Conservation (phyloP, 2,797 vertebrate species). For the Octomys mimax region DNA sequence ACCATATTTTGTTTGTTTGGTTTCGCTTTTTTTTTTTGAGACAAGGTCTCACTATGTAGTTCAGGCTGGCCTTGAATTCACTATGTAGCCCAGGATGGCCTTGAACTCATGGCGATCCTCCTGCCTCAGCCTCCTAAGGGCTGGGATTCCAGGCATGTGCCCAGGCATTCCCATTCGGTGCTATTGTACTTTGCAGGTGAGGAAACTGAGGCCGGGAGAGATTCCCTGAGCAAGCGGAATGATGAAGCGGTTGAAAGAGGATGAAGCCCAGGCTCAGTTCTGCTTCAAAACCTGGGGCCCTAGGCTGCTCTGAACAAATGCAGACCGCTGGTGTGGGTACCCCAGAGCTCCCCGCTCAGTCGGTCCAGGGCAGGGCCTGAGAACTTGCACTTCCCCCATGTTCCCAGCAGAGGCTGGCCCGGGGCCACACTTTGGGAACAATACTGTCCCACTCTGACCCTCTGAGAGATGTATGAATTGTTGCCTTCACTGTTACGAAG, state of each 20-base stretch:
- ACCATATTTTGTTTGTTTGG: not conserved
- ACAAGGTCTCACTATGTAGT: not conserved
- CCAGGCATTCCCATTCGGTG: not conserved
- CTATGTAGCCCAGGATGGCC: not conserved
- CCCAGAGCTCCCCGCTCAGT: not conserved
- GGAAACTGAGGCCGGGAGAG: not conserved
- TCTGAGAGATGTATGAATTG: accelerated
- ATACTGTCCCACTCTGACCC: not conserved
- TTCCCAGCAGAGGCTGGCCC: too few species aligned
- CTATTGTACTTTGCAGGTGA: not conserved
- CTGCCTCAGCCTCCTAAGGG: not conserved
- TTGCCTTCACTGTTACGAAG: accelerated
- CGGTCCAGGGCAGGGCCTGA: not conserved
- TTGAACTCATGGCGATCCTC: not conserved
- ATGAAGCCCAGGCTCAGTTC: not conserved
- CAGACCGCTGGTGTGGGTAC: too few species aligned
- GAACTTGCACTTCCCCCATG: not conserved
- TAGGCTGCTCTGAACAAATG: not conserved
- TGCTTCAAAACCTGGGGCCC: not conserved
- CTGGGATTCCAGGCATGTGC: not conserved
- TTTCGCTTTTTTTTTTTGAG: not conserved
- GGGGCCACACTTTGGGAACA: not conserved
- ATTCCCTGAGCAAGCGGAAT: not conserved
- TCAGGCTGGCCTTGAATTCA: not conserved
- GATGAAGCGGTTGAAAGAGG: not conserved